These are phyloP conservation scores for Stenodema calcarata DNA, from an alignment of 2,888 invertebrate species.

Conservation along the genomic window DNA sequence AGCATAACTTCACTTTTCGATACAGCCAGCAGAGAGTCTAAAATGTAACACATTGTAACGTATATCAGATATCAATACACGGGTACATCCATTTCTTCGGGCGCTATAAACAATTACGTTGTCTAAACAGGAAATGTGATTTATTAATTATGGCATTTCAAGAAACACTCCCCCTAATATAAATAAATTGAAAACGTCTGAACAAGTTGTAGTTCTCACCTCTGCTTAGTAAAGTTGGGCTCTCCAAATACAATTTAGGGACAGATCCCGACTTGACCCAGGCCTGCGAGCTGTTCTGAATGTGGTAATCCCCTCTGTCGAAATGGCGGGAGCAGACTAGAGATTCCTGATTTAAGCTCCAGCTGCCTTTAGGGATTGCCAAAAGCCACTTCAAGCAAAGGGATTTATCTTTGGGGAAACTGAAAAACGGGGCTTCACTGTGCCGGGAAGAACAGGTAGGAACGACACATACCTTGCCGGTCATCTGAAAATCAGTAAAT, in stretches of 20 bases:
- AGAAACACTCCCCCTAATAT: too few species aligned
- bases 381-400: conserved; percentile 28
- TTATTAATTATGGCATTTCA: too few species aligned
- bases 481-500: neutral
- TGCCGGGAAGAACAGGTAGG: neutral
- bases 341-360: conserved; percentile 1
- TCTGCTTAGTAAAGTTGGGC: neutral
- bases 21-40: too few species aligned
- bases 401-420: conserved; percentile 18
- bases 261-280: neutral
- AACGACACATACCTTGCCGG: conserved; percentile 7
- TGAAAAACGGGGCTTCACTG: neutral
- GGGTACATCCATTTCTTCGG: too few species aligned
- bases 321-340: conserved; percentile 37
- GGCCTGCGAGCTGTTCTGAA: neutral
- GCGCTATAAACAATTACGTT: too few species aligned
- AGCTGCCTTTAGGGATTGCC: conserved; percentile 6
- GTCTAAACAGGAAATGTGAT: too few species aligned
- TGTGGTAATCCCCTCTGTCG: neutral
- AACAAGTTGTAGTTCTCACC: neutral
- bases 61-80: too few species aligned
- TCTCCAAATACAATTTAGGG: neutral
- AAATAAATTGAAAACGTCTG: too few species aligned
- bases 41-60: too few species aligned
- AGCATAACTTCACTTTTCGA: neutral